Conservation (phyloP, 1,140 invertebrate species). For the Lucilia sericata region DNA sequence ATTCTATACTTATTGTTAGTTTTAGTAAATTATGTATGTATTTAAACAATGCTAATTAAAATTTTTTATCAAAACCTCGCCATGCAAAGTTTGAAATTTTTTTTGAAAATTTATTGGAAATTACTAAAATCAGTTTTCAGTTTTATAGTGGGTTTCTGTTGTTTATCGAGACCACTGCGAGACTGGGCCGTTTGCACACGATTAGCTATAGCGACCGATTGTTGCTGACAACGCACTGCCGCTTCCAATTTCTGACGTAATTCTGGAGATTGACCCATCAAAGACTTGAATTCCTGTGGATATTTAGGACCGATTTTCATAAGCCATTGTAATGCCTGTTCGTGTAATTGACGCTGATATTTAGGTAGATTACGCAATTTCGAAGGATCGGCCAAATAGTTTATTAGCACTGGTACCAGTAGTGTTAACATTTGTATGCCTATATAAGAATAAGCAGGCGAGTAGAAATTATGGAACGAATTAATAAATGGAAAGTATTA, state of each 20-base stretch:
- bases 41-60: not conserved
- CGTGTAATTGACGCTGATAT: slow-evolving; percentile 80
- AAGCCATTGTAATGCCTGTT: slow-evolving; percentile 87
- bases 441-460: slow-evolving; percentile 61
- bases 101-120: slow-evolving; percentile 70
- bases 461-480: slow-evolving; percentile 48
- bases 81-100: not conserved
- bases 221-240: slow-evolving; percentile 83
- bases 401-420: slow-evolving; percentile 89
- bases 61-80: not conserved
- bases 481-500: not conserved
- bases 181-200: slow-evolving; percentile 62
- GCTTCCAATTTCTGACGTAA: slow-evolving; percentile 85
- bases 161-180: slow-evolving; percentile 68
- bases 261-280: slow-evolving; percentile 86
- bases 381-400: slow-evolving; percentile 80
- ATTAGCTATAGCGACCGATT: slow-evolving; percentile 69
- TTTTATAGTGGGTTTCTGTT: slow-evolving; percentile 86
- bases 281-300: slow-evolving; percentile 91
- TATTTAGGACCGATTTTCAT: slow-evolving; percentile 92
- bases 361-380: slow-evolving; percentile 74
- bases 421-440: slow-evolving; percentile 90
- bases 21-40: not conserved
- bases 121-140: slow-evolving; percentile 97
- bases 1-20: not conserved